These are phyloP conservation scores for Ectropis grisescens DNA, from an alignment of 1,140 invertebrate genomes.

Conservation along the genomic window DNA sequence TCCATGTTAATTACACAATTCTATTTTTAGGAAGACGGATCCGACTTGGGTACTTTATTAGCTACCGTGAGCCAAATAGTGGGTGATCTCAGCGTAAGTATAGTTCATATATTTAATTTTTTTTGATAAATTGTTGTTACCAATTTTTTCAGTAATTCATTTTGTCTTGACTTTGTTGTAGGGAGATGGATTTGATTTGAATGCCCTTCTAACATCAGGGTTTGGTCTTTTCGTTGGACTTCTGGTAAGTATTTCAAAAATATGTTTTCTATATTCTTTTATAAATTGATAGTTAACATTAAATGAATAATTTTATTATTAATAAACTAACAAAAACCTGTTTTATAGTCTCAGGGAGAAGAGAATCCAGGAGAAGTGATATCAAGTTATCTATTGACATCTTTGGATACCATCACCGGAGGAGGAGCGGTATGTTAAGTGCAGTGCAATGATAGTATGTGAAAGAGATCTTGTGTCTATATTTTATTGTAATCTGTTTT, in stretches of 20 bases:
- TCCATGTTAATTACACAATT: too few species aligned
- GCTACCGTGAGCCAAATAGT: slow-evolving; percentile 52
- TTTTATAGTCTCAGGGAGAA: slow-evolving; percentile 44
- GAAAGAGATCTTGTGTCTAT: background rate
- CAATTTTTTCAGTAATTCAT: too few species aligned
- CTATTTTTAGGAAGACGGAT: slow-evolving; percentile 52
- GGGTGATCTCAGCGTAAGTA: slow-evolving; percentile 50
- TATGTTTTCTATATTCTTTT: too few species aligned
- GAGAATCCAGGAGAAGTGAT: slow-evolving; percentile 50
- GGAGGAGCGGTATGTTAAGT: slow-evolving; percentile 45
- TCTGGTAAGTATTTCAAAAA: slow-evolving; percentile 40
- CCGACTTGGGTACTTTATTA: slow-evolving; percentile 48
- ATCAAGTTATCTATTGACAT: slow-evolving; percentile 49
- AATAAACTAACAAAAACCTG: too few species aligned
- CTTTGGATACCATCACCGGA: slow-evolving; percentile 48
- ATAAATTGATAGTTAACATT: too few species aligned
- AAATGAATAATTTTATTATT: too few species aligned
- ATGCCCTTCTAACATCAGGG: slow-evolving; percentile 46
- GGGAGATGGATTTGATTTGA: slow-evolving; percentile 59
- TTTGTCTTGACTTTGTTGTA: too few species aligned
- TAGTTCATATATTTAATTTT: too few species aligned
- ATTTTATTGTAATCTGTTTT: background rate
- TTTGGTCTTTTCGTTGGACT: slow-evolving; percentile 54
- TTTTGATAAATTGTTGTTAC: background rate
- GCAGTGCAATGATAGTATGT: too few species aligned